Percentiles rank a stretch among this genome's conserved stretches.
Conservation (phyloP, 2,888 invertebrate genomes). For the Polietes domitor region DNA sequence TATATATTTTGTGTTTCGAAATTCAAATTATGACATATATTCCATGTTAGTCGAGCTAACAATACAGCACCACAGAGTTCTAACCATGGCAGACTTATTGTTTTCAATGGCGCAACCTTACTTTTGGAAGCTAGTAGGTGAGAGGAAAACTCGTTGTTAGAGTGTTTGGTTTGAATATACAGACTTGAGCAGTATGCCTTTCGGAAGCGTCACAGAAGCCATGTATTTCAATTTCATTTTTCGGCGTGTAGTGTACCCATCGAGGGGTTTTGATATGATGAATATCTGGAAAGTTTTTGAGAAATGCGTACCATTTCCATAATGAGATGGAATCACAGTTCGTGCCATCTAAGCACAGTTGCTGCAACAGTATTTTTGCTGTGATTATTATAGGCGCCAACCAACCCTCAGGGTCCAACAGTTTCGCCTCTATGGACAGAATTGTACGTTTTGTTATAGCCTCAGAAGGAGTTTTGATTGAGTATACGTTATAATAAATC, state of each 20-base stretch:
- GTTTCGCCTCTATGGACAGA: background rate
- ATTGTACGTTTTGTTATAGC: conserved; percentile 9
- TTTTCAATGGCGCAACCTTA: too few relatives aligned
- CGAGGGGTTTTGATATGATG: conserved; percentile 2
- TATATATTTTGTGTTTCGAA: too few relatives aligned
- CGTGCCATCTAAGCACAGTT: background rate
- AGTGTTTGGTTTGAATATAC: too few relatives aligned
- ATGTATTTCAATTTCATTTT: background rate
- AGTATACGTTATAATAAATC: background rate
- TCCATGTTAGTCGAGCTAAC: too few relatives aligned
- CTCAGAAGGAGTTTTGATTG: too few relatives aligned
- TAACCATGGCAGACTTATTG: too few relatives aligned
- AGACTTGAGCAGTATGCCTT: too few relatives aligned
- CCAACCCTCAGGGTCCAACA: background rate
- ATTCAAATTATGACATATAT: too few relatives aligned
- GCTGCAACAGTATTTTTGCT: too few relatives aligned
- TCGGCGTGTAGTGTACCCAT: background rate
- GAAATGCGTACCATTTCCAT: background rate
- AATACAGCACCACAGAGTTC: too few relatives aligned
- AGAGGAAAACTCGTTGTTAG: too few relatives aligned
- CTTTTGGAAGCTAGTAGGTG: too few relatives aligned
- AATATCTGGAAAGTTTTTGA: background rate
- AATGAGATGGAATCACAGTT: conserved; percentile 19
- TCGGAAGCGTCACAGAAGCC: background rate
- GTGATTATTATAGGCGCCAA: background rate